Conservation (phyloP, 2,888 invertebrate genomes). For the Conistra vaccinii region DNA sequence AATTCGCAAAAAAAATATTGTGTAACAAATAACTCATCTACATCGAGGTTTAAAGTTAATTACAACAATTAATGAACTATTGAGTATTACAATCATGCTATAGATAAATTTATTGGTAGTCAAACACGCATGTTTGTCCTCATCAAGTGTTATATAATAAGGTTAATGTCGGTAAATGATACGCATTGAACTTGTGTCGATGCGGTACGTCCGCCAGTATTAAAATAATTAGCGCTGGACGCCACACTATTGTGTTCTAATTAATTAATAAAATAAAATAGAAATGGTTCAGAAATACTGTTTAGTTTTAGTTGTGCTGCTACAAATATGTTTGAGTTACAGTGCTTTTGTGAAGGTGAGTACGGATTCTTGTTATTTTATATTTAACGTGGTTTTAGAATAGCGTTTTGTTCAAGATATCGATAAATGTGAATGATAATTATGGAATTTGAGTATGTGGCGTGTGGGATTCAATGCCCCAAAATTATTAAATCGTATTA, state of each 20-base stretch:
- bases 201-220: constrained; percentile 37
- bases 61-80: constrained; percentile 13
- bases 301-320: constrained; percentile 48
- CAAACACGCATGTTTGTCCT: constrained; percentile 49
- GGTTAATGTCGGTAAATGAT: constrained; percentile 62
- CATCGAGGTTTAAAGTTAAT: neutral
- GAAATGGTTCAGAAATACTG: constrained; percentile 32
- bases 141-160: constrained; percentile 59
- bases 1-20: neutral
- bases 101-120: constrained; percentile 53
- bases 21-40: neutral
- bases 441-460: neutral
- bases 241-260: constrained; percentile 10
- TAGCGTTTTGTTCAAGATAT: neutral
- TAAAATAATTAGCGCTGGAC: constrained; percentile 41
- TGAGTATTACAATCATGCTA: constrained; percentile 48
- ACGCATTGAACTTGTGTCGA: constrained; percentile 62
- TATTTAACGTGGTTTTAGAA: neutral
- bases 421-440: neutral
- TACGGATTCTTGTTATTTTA: constrained; percentile 1
- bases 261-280: constrained; percentile 9
- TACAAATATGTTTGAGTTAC: constrained; percentile 50
- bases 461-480: neutral
- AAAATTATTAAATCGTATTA: neutral
- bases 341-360: constrained; percentile 62